Evolutionary conservation across 2,888 invertebrate species (phyloP), one percentile per base, ranked within the genome.

Genomic region (Scrobipalpa atriplicella): DNA sequence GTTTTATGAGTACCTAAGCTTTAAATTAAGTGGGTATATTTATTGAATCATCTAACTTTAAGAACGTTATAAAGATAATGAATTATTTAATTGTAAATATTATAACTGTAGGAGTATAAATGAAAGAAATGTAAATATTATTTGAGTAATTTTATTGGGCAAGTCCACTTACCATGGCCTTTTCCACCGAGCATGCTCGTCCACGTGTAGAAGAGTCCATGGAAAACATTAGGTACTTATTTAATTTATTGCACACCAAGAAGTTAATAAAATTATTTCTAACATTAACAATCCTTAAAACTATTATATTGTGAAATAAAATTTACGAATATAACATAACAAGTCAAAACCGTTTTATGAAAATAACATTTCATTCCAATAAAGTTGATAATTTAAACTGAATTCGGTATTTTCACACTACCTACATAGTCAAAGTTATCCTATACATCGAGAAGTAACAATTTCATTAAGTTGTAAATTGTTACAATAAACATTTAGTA

Each of bases 101-200:
- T 29, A n/a, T 29, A 56, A 11, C n/a, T n/a, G n/a, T 56, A 56
- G 56, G 36, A 56, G 29, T 73, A 72, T 38, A 77, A 81, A 81
- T 80, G 80, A 87, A 85, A 86, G 75, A 80, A 73, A 39, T 66
- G 66, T 70, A 77, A 72, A 67, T 69, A 68, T 76, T 73, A 78
- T 79, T 36, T 76, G 71, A 73, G 76, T 82, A 72, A 73, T 83
- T 90, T 89, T 90, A 89, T 88, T 79, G 71, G 75, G 83, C 84
- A 82, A 82, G 76, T 85, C 77, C 82, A 91, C 90, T 91, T 87
- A 90, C 92, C 92, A 91, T 87, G 90, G 89, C 84, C 87, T 86
- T 87, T 88, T 89, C 90, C 89, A 90, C 83, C 83, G 78, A 81
- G 84, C 81, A 83, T 78, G 82, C 87, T 89, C 89, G 89, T 80